Conservation (phyloP, 2,888 invertebrate genomes). For the Leptopilina myrica region DNA sequence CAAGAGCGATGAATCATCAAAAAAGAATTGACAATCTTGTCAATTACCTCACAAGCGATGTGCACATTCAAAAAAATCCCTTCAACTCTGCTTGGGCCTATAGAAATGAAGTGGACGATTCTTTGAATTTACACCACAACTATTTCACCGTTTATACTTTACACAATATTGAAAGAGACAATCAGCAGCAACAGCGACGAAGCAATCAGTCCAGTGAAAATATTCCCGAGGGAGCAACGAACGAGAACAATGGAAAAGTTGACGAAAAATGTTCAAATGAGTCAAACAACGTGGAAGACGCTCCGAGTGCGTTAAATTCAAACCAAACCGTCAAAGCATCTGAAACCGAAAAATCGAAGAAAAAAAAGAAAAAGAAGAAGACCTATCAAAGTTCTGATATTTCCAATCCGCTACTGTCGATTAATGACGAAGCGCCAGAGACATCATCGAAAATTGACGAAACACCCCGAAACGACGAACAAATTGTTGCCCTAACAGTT, state of each 20-base stretch:
- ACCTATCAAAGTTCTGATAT: not conserved
- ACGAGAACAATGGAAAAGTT: not conserved
- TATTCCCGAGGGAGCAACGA: not conserved
- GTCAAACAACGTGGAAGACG: not conserved
- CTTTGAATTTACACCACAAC: not conserved
- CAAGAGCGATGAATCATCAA: not conserved
- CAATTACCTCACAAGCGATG: not conserved
- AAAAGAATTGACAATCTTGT: not conserved
- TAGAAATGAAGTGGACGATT: not conserved
- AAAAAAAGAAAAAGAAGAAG: not conserved
- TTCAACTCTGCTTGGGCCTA: not conserved
- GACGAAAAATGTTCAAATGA: not conserved
- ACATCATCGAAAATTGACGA: too few species aligned
- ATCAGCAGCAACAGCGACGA: not conserved
- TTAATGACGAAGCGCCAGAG: not conserved
- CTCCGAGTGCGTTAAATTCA: not conserved
- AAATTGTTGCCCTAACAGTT: too few species aligned
- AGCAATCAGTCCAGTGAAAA: not conserved
- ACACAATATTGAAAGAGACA: not conserved
- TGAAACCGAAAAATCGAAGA: not conserved
- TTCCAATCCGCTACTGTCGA: not conserved
- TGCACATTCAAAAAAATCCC: not conserved
- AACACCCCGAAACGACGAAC: too few species aligned
- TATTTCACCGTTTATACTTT: slow-evolving; percentile 2
- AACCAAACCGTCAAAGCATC: not conserved